Base-by-base conservation (phyloP, 1,140 invertebrate species). In the Brachionus calyciflorus region DNA sequence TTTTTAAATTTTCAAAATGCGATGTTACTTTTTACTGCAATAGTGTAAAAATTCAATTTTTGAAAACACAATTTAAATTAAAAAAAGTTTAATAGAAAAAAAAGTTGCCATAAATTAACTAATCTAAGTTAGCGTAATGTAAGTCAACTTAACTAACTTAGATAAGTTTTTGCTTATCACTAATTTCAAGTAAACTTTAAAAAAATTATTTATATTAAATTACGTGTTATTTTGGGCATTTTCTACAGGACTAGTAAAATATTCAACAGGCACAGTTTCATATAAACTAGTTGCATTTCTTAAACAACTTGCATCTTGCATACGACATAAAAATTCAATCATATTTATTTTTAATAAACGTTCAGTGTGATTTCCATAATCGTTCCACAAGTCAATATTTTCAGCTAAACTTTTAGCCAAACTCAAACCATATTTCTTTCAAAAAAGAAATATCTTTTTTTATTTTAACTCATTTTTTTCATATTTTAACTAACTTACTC, bases 331-430 rank as follows among this genome's bases (percentile, higher is more conserved):
- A 60, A 76, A 76, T 44, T 55, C 40, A 28, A 57, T 44, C 37
- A 55, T 30, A 30, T 19, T 55, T 40, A 30, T 14, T 57, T 55
- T 60, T 30, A 76, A 12, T n/a, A 73, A 41, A 24, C 30, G 6
- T 28, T 51, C 17, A 17, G 30, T 51, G 30, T 73, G 69, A 1
- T 26, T 17, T 0, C 46, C 46, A 4, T 19, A 7, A 49, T 73
- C 69, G 51, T 26, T 30, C 69, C 46, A 73, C 10, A 73, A 26
- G 24, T 73, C 69, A 73, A 73, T 51, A 40, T 55, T 51, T 40
- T 51, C n/a, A 2, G 46, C 17, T 41, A 73, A 55, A 40, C 21
- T 21, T 14, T 41, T 51, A 2, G 14, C 51, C 14, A 73, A 14
- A 73, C 69, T 73, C 12, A 41, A 48, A 28, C 30, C 46, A 73